Conservation (phyloP, 1,140 invertebrate genomes). For the Leguminivora glycinivorella region DNA sequence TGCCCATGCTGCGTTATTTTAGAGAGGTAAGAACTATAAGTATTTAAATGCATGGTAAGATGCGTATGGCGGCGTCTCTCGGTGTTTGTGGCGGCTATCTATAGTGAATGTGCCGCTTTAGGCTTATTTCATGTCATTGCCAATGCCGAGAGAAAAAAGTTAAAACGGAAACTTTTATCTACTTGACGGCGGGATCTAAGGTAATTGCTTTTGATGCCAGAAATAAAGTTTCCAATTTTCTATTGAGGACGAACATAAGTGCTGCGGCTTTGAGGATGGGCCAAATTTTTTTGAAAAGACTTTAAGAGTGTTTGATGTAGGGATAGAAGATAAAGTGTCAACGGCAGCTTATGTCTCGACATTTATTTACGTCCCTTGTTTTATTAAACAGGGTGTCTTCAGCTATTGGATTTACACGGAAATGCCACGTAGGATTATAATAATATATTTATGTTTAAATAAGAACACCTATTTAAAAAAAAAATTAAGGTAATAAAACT, state of each 20-base stretch:
- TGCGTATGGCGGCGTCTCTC: background rate
- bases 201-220: conserved; percentile 28
- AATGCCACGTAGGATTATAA: no score
- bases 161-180: conserved; percentile 29
- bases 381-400: no score
- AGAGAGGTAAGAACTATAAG: background rate
- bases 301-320: background rate
- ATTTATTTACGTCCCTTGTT: no score
- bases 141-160: conserved; percentile 22
- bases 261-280: background rate
- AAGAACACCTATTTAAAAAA: no score
- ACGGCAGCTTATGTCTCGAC: no score
- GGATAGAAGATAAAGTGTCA: no score
- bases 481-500: no score
- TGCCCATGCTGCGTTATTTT: no score
- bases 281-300: background rate
- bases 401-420: no score
- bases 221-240: conserved; percentile 19
- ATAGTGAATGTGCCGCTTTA: background rate
- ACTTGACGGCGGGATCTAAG: conserved; percentile 23
- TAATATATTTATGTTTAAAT: no score
- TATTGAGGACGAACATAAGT: conserved; percentile 20
- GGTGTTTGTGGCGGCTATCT: background rate
- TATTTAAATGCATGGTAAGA: background rate
- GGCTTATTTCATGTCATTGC: conserved; percentile 28